Percentiles rank a stretch among this genome's conserved stretches.
These are phyloP conservation scores for Drosophila formosana DNA, from an alignment of 2,888 invertebrate species.

Conservation along the genomic window DNA sequence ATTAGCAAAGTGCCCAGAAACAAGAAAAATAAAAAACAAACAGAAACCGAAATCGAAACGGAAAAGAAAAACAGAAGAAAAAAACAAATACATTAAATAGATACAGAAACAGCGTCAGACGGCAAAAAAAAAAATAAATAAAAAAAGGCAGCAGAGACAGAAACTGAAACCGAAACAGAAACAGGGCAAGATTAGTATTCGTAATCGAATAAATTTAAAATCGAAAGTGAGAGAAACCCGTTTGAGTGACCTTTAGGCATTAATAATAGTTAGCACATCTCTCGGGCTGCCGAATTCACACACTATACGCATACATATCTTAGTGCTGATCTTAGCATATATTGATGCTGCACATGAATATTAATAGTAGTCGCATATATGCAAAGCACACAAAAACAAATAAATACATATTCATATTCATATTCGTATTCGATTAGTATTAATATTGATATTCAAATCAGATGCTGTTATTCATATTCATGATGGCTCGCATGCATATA, in stretches of 20 bases:
- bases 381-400: not conserved
- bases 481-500: constrained; percentile 5
- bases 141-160: not conserved
- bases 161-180: constrained; percentile 28
- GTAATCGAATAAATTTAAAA: constrained; percentile 59
- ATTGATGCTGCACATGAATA: constrained; percentile 13
- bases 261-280: constrained; percentile 75
- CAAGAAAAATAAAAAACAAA: constrained; percentile 4
- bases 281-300: constrained; percentile 26
- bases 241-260: constrained; percentile 74
- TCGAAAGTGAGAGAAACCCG: constrained; percentile 72
- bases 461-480: constrained; percentile 19
- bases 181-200: constrained; percentile 43
- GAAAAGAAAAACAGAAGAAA: constrained; percentile 5
- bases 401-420: constrained; percentile 5
- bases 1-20: not conserved
- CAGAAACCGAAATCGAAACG: constrained; percentile 15
- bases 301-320: constrained; percentile 21
- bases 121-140: constrained; percentile 3
- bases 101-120: not conserved
- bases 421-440: constrained; percentile 5
- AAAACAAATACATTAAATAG: not conserved
- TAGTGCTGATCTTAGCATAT: constrained; percentile 16
- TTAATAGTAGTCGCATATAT: constrained; percentile 4
- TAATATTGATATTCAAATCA: constrained; percentile 20